Conservation (phyloP, 23 tunicate species). For the Botrylloides violaceus region DNA sequence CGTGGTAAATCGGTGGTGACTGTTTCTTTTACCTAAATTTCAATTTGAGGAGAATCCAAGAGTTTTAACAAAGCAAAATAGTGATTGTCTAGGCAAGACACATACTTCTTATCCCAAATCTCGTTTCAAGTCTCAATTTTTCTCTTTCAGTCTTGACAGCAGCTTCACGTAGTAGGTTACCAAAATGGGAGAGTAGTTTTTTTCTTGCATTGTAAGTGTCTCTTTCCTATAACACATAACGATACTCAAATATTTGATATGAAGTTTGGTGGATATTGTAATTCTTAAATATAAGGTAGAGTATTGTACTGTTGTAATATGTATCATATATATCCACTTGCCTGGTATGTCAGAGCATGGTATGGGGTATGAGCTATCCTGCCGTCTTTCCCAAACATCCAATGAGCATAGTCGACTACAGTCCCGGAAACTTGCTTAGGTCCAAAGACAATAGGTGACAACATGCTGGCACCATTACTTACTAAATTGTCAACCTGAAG, state of each 20-base stretch:
- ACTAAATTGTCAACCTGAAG: slow-evolving; percentile 67
- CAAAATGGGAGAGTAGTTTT: slow-evolving; percentile 49
- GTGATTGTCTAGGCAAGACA: too few relatives aligned
- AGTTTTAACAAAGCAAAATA: too few relatives aligned
- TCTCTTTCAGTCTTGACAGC: slow-evolving; percentile 54
- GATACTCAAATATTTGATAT: too few relatives aligned
- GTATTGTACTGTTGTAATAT: too few relatives aligned
- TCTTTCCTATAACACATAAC: slow-evolving; percentile 58
- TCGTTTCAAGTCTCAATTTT: slow-evolving; percentile 28
- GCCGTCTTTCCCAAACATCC: slow-evolving; percentile 60
- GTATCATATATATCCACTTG: too few relatives aligned
- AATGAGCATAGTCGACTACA: slow-evolving; percentile 86
- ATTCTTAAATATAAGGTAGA: too few relatives aligned
- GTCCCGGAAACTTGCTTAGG: slow-evolving; percentile 63
- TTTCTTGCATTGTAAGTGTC: slow-evolving; percentile 65
- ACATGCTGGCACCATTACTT: slow-evolving; percentile 58
- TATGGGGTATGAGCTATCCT: slow-evolving; percentile 80
- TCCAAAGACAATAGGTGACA: slow-evolving; percentile 76
- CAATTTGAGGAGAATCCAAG: too few relatives aligned
- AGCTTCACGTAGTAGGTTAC: slow-evolving; percentile 41
- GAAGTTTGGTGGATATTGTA: too few relatives aligned
- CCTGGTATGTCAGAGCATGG: slow-evolving; percentile 75
- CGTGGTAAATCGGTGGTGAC: too few relatives aligned
- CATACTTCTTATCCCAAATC: slow-evolving; percentile 29
- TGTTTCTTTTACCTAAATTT: too few relatives aligned